Evolutionary conservation across 1,140 invertebrate genomes (phyloP).

Genomic region (Leptinotarsa lineolata): DNA sequence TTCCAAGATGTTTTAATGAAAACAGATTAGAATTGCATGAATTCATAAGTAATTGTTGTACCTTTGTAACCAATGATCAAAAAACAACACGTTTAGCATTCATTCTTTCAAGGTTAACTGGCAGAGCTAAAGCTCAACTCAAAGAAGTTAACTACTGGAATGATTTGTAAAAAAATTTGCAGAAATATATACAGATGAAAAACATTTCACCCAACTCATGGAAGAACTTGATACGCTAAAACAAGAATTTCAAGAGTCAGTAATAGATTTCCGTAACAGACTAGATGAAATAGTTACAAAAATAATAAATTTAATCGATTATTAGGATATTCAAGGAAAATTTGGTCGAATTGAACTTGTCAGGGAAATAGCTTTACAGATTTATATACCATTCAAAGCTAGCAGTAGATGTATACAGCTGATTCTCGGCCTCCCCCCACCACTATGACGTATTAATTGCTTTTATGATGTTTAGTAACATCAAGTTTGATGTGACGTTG

Average conservation of each 20-base stretch:
- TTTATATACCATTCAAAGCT: background rate
- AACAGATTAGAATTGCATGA: conserved; percentile 14
- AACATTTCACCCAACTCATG: conserved; percentile 20
- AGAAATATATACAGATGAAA: conserved; percentile 14
- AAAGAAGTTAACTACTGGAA: background rate
- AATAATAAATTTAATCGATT: background rate
- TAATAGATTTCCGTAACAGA: conserved; percentile 11
- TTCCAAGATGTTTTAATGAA: conserved; percentile 14
- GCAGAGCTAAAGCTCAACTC: conserved; percentile 17
- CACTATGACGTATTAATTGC: too few species aligned
- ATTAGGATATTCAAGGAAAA: background rate
- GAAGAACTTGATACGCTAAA: conserved; percentile 13
- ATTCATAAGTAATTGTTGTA: conserved; percentile 23
- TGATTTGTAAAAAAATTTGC: conserved; percentile 13
- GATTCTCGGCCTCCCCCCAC: too few species aligned
- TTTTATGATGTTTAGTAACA: too few species aligned
- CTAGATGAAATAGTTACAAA: background rate
- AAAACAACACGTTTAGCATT: conserved; percentile 2
- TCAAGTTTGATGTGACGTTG: too few species aligned
- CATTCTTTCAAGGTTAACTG: conserved; percentile 20
- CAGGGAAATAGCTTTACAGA: too few species aligned
- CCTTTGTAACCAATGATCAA: conserved; percentile 8
- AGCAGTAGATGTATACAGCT: too few species aligned
- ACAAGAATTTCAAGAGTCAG: conserved; percentile 10
- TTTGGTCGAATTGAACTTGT: too few species aligned